Percentiles rank a stretch among this genome's conserved stretches.
These are phyloP conservation scores for Apostichopus parvimensis DNA, from an alignment of 35 echinoderm and acorn worm genomes.

Conservation along the genomic window DNA sequence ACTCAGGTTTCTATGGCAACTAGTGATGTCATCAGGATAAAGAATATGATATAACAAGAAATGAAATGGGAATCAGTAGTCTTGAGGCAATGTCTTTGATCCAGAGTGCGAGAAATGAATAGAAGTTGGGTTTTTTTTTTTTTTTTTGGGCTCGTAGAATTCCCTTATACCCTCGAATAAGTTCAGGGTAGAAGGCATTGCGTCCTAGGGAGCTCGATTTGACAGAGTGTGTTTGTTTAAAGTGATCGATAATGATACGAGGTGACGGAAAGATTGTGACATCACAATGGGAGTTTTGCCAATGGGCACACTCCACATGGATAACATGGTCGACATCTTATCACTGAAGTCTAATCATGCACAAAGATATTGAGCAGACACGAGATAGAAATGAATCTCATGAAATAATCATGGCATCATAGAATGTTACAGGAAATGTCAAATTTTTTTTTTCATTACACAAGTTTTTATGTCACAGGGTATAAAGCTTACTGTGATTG, in stretches of 20 bases:
- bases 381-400: too few relatives aligned
- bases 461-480: too few relatives aligned
- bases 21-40: conserved; percentile 18
- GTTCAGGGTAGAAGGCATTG: neutral
- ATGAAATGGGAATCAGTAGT: conserved; percentile 20
- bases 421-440: too few relatives aligned
- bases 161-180: neutral
- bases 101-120: neutral
- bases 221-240: neutral
- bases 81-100: conserved; percentile 13
- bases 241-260: neutral
- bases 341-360: too few relatives aligned
- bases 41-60: neutral
- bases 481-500: too few relatives aligned
- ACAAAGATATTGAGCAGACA: too few relatives aligned
- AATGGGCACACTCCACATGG: too few relatives aligned
- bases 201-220: neutral
- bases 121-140: neutral
- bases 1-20: neutral
- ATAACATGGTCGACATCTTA: too few relatives aligned
- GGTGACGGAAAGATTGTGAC: too few relatives aligned
- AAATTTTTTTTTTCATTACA: too few relatives aligned
- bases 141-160: neutral
- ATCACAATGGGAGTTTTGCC: too few relatives aligned
- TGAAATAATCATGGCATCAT: too few relatives aligned